Percentiles rank a stretch among this genome's conserved stretches.
phyloP scores from a whole-genome alignment of 2,888 invertebrate species.

The Pseudoips prasinana region DNA sequence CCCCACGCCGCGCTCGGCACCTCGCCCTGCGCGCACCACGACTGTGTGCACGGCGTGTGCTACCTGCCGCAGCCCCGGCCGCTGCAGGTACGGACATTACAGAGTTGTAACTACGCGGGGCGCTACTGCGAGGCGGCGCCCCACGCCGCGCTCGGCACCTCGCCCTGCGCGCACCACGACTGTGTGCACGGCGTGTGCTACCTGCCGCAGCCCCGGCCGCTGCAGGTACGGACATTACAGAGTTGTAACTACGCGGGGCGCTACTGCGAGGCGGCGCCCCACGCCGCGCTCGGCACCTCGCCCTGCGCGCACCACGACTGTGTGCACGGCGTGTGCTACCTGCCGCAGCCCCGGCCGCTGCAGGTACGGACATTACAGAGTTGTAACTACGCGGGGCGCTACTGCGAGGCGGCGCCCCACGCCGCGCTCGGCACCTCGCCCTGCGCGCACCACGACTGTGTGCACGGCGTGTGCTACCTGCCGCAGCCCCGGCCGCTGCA shows the following conservation, averaged over 20 bases:
- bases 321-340: slow-evolving; percentile 85
- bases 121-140: slow-evolving; percentile 66
- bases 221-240: too few species aligned
- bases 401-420: slow-evolving; percentile 96
- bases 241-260: slow-evolving; percentile 53
- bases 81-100: slow-evolving; percentile 43
- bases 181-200: slow-evolving; percentile 88
- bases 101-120: not conserved
- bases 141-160: slow-evolving; percentile 54
- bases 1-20: slow-evolving; percentile 95
- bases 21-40: slow-evolving; percentile 97
- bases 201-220: not conserved
- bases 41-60: slow-evolving; percentile 98
- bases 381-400: slow-evolving; percentile 93
- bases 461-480: slow-evolving; percentile 97
- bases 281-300: slow-evolving; percentile 43
- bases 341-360: slow-evolving; percentile 5
- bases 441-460: slow-evolving; percentile 98
- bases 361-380: slow-evolving; percentile 55
- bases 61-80: slow-evolving; percentile 85
- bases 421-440: slow-evolving; percentile 96
- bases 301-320: slow-evolving; percentile 96
- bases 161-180: slow-evolving; percentile 93
- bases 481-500: slow-evolving; percentile 58
- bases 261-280: slow-evolving; percentile 73